These are phyloP conservation scores for Oryctolagus cuniculus DNA, from an alignment of 2,113 vertebrate genomes.

Conservation along the genomic window DNA sequence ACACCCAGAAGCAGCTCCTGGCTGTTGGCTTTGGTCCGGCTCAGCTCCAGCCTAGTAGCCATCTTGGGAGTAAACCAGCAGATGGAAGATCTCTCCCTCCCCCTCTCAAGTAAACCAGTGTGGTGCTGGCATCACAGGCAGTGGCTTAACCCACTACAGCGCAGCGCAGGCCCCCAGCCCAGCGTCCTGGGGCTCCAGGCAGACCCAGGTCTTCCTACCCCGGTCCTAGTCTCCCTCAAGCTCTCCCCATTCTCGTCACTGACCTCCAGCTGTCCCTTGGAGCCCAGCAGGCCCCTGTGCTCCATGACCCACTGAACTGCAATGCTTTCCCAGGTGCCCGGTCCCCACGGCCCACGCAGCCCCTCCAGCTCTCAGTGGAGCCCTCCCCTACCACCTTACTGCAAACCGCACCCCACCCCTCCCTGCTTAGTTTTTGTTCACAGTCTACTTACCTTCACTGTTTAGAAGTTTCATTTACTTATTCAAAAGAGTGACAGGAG, in stretches of 20 bases:
- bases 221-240: background rate
- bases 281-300: background rate
- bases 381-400: background rate
- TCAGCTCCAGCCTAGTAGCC: too few relatives aligned
- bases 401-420: background rate
- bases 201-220: background rate
- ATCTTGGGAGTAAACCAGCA: too few relatives aligned
- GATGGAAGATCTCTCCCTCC: too few relatives aligned
- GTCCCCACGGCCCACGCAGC: background rate
- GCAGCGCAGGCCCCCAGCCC: background rate
- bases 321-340: background rate
- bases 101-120: too few relatives aligned
- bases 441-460: too few relatives aligned
- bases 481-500: too few relatives aligned
- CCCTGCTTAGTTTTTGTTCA: background rate
- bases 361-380: background rate
- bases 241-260: background rate
- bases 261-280: background rate
- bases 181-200: background rate
- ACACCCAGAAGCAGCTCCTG: too few relatives aligned
- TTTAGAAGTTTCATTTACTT: too few relatives aligned
- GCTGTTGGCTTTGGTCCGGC: too few relatives aligned
- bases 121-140: too few relatives aligned
- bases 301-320: too few relatives aligned
- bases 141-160: too few relatives aligned